phyloP scores from a whole-genome alignment of 1,140 invertebrate genomes.

The Littorina saxatilis region DNA sequence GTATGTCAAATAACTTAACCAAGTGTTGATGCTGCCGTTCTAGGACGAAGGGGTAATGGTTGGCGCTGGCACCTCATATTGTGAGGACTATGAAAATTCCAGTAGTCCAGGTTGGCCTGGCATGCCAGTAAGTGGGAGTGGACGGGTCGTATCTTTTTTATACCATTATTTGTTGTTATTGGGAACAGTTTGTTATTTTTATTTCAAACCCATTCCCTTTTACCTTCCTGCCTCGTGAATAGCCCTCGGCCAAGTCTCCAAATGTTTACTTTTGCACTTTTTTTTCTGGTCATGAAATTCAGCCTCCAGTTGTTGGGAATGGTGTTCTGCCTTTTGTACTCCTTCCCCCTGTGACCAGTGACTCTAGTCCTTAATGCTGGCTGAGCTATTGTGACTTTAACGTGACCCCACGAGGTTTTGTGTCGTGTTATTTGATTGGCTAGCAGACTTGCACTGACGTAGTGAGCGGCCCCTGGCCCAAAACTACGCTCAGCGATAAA shows the following conservation, averaged over 20 bases:
- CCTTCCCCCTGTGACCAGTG: constrained; percentile 19
- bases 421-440: constrained; percentile 20
- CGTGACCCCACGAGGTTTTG: constrained; percentile 18
- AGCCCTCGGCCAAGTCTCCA: not conserved
- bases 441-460: not conserved
- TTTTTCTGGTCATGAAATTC: not conserved
- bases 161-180: constrained; percentile 24
- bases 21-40: constrained; percentile 35
- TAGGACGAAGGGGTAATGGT: constrained; percentile 72
- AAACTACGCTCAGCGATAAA: not conserved
- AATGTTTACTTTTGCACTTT: constrained; percentile 20
- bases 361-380: not conserved
- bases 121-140: constrained; percentile 86
- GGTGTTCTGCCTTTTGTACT: constrained; percentile 32
- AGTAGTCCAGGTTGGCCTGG: constrained; percentile 82
- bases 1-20: too few species aligned
- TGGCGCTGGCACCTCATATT: constrained; percentile 86
- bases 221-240: constrained; percentile 18
- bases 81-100: constrained; percentile 88
- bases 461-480: not conserved
- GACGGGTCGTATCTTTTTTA: constrained; percentile 16
- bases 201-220: constrained; percentile 17
- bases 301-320: constrained; percentile 21
- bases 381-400: constrained; percentile 16
- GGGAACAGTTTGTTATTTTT: constrained; percentile 37